Conservation (phyloP, 35 echinoderm and acorn worm species). For the Apostichopus japonicus region DNA sequence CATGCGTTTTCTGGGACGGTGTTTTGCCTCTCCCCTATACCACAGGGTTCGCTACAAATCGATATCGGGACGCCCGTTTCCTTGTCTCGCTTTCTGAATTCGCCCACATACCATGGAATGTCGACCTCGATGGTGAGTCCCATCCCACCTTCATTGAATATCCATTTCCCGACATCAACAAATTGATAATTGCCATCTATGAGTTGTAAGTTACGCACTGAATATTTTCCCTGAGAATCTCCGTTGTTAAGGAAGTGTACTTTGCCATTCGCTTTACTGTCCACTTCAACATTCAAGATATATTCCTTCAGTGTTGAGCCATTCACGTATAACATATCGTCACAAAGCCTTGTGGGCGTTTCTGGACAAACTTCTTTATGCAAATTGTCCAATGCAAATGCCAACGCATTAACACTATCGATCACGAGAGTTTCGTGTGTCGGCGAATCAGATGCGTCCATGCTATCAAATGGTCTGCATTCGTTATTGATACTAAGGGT, state of each 20-base stretch:
- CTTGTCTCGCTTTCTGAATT: conserved; percentile 15
- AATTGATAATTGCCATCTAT: conserved; percentile 66
- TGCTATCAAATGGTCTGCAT: conserved; percentile 37
- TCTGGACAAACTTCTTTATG: conserved; percentile 54
- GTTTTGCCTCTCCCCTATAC: conserved; percentile 54
- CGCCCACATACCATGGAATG: conserved; percentile 74
- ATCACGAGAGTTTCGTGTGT: conserved; percentile 91
- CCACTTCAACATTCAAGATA: conserved; percentile 66
- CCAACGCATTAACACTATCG: conserved; percentile 76
- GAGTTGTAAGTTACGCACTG: conserved; percentile 76
- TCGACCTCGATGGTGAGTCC: conserved; percentile 34
- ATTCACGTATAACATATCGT: conserved; percentile 42
- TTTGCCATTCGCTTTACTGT: conserved; percentile 72
- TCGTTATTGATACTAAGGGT: not conserved
- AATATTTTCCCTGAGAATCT: conserved; percentile 75
- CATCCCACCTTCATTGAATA: conserved; percentile 38
- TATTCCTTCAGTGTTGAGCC: conserved; percentile 45
- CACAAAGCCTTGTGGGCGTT: conserved; percentile 52
- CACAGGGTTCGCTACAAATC: conserved; percentile 78
- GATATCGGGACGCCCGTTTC: conserved; percentile 73
- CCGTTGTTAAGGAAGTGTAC: conserved; percentile 71
- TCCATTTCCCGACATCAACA: conserved; percentile 70
- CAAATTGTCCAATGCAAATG: conserved; percentile 78
- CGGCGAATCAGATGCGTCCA: conserved; percentile 45
- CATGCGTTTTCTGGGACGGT: conserved; percentile 76